phyloP scores from a whole-genome alignment of 2,113 vertebrate genomes.

The Hippocampus abdominalis region DNA sequence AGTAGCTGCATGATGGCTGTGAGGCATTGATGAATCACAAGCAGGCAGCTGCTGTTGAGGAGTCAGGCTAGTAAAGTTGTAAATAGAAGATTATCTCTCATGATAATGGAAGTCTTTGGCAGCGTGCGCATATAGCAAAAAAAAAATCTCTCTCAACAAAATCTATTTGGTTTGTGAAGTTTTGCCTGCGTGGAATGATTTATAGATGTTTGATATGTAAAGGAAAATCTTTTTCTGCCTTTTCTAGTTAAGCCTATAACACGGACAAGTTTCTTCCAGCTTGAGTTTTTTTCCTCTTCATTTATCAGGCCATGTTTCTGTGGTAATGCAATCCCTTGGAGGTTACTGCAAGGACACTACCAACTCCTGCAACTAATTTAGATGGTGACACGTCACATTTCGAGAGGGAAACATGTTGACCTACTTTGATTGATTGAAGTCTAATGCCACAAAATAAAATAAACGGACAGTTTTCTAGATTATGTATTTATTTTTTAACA shows the following conservation, averaged over 20 bases:
- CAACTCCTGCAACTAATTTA: constrained; percentile 23
- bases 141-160: constrained; percentile 23
- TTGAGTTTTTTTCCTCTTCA: constrained; percentile 17
- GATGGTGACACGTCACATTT: constrained; percentile 16
- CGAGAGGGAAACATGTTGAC: background rate
- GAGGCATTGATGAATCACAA: constrained; percentile 43
- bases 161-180: background rate
- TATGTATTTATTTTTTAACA: background rate
- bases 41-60: constrained; percentile 9
- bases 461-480: background rate
- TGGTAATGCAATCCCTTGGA: constrained; percentile 26
- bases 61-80: constrained; percentile 20
- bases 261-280: constrained; percentile 24
- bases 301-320: constrained; percentile 13
- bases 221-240: constrained; percentile 15
- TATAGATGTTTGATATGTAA: constrained; percentile 31
- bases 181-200: constrained; percentile 32
- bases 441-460: background rate
- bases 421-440: background rate
- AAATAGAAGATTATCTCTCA: constrained; percentile 34
- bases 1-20: constrained; percentile 11
- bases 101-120: constrained; percentile 35
- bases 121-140: constrained; percentile 29
- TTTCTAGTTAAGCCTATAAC: constrained; percentile 1
- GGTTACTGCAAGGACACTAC: constrained; percentile 30